Conservation (phyloP, 2,888 invertebrate species). For the Cephus rjabovi region DNA sequence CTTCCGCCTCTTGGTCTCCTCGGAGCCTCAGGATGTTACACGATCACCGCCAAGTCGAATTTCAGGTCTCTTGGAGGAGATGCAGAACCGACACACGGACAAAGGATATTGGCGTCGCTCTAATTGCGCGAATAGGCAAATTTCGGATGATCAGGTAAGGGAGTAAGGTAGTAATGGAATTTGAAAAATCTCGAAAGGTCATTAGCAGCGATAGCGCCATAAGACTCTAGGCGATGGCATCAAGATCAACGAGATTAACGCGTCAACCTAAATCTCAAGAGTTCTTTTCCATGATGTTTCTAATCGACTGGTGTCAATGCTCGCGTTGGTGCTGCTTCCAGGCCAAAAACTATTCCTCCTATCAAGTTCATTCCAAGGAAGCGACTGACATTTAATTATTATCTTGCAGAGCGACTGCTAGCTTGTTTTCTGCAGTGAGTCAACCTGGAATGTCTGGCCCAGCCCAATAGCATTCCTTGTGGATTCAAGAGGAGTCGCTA, state of each 20-base stretch:
- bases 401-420: not conserved
- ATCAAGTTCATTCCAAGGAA: not conserved
- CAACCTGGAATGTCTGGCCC: constrained; percentile 11
- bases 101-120: too few relatives aligned
- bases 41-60: not conserved
- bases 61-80: not conserved
- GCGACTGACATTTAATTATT: not conserved
- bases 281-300: not conserved
- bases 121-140: too few relatives aligned
- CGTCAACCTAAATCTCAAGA: not conserved
- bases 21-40: not conserved
- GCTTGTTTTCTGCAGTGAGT: constrained; percentile 19
- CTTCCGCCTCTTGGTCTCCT: not conserved
- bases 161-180: too few relatives aligned
- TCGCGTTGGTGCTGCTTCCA: not conserved
- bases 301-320: not conserved
- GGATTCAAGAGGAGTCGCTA: not conserved
- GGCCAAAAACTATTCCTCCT: not conserved
- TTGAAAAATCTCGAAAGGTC: not conserved
- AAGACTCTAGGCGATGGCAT: not conserved
- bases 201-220: not conserved
- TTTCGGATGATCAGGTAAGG: too few relatives aligned
- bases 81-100: too few relatives aligned
- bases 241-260: not conserved
- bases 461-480: constrained; percentile 8